Evolutionary conservation across 2,113 vertebrate species (phyloP).

Genomic region (Misgurnus anguillicaudatus): DNA sequence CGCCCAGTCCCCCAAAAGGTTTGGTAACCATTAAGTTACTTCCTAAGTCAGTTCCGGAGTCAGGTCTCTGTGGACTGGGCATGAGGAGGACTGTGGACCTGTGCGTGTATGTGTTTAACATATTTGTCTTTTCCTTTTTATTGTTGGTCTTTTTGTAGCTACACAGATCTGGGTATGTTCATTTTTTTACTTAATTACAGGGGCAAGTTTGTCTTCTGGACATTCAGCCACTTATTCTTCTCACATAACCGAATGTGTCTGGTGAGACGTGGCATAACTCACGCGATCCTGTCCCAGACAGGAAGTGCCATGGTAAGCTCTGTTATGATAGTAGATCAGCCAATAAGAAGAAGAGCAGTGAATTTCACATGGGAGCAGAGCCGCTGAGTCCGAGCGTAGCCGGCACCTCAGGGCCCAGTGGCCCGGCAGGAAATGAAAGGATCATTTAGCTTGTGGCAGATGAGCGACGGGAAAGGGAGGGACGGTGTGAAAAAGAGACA

Average conservation of each 20-base stretch:
- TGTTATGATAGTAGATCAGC: constrained; percentile 86
- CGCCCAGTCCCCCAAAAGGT: constrained; percentile 85
- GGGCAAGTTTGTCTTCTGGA: neutral
- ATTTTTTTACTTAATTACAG: neutral
- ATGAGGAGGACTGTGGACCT: constrained; percentile 57
- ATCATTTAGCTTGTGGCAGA: constrained; percentile 84
- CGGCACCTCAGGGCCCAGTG: constrained; percentile 81
- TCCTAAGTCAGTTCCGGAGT: constrained; percentile 96
- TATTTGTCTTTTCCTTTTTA: constrained; percentile 21
- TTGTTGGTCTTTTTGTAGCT: neutral
- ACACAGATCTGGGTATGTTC: neutral
- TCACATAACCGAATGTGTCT: constrained; percentile 70
- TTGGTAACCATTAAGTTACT: constrained; percentile 98
- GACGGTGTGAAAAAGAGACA: neutral
- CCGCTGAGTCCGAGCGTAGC: constrained; percentile 59
- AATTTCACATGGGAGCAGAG: constrained; percentile 79
- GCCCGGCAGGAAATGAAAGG: constrained; percentile 93
- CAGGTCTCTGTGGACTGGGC: constrained; percentile 76
- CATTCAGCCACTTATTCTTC: constrained; percentile 61
- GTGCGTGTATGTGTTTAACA: constrained; percentile 51
- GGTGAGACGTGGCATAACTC: constrained; percentile 72
- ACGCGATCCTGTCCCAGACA: constrained; percentile 79
- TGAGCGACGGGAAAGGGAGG: constrained; percentile 35
- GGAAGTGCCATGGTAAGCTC: constrained; percentile 80
- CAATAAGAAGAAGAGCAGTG: constrained; percentile 81